phyloP scores from a whole-genome alignment of 1,140 invertebrate species.

The Drosophila kohkoa region DNA sequence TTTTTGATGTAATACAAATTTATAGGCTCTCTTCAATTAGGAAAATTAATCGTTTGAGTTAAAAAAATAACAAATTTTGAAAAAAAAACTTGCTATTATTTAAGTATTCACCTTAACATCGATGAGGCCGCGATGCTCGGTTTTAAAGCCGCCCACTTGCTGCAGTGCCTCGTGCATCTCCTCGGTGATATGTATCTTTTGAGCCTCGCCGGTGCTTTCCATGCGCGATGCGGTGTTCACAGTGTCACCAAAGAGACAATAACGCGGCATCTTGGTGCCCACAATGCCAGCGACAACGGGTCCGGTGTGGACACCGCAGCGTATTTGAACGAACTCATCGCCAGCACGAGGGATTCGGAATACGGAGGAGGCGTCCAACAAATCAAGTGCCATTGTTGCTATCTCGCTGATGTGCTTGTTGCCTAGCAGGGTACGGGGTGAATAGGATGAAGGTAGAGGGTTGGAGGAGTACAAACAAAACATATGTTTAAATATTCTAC shows the following conservation, averaged over 20 bases:
- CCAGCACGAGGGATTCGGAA: conserved; percentile 91
- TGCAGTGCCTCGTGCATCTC: conserved; percentile 94
- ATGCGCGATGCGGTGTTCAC: conserved; percentile 93
- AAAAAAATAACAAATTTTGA: too few relatives aligned
- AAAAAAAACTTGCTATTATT: too few relatives aligned
- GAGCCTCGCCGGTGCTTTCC: conserved; percentile 92
- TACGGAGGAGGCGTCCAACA: conserved; percentile 90
- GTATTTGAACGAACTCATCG: conserved; percentile 88
- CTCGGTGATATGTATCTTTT: conserved; percentile 95
- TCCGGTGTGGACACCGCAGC: conserved; percentile 92
- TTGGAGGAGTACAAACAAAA: conserved; percentile 11
- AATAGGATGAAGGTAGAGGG: neutral
- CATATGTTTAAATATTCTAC: conserved; percentile 46
- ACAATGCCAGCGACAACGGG: conserved; percentile 91
- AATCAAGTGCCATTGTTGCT: conserved; percentile 93
- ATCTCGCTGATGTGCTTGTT: conserved; percentile 94
- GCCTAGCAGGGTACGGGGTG: conserved; percentile 85
- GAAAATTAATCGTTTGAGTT: too few relatives aligned
- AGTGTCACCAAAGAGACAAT: conserved; percentile 93
- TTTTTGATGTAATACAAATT: too few relatives aligned
- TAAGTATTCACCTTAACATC: conserved; percentile 90
- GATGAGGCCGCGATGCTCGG: conserved; percentile 92
- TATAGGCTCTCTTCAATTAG: too few relatives aligned
- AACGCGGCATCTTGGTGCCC: conserved; percentile 94
- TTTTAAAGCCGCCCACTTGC: conserved; percentile 92